Percentiles rank a stretch among this genome's conserved stretches.
Conservation (phyloP, 1,140 invertebrate species). For the Periplaneta americana region DNA sequence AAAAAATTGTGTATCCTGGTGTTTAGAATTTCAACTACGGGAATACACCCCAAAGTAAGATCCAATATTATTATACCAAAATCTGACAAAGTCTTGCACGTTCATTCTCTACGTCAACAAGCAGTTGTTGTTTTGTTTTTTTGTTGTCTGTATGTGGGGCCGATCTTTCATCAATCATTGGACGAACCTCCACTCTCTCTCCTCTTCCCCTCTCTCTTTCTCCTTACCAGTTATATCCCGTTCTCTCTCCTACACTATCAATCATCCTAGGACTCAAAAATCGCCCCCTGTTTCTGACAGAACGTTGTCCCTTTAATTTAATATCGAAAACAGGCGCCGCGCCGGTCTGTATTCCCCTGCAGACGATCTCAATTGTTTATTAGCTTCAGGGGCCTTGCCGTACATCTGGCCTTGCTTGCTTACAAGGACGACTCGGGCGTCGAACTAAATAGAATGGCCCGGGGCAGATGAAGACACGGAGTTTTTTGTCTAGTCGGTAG, state of each 20-base stretch:
- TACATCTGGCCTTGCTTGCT: neutral
- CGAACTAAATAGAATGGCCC: no score
- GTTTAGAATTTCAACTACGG: no score
- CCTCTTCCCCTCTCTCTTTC: conserved; percentile 19
- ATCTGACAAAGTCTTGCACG: neutral
- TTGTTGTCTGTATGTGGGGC: conserved; percentile 5
- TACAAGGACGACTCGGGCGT: neutral
- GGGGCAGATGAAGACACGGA: no score
- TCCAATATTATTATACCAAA: neutral
- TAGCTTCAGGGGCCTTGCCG: neutral
- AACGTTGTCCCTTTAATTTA: neutral
- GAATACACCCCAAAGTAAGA: neutral
- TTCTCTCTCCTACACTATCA: conserved; percentile 31
- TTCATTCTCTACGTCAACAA: conserved; percentile 8
- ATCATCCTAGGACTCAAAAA: conserved; percentile 26
- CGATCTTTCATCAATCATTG: conserved; percentile 17
- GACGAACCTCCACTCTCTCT: neutral
- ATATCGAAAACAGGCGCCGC: conserved; percentile 26
- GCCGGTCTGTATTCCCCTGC: conserved; percentile 21
- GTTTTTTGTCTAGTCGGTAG: no score
- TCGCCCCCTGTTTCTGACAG: neutral
- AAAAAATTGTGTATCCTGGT: neutral
- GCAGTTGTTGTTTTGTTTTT: conserved; percentile 18
- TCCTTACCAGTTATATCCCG: no score
- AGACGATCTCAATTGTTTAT: neutral